Base-by-base conservation (phyloP, 2,888 invertebrate genomes). In the Melanotus villosus region DNA sequence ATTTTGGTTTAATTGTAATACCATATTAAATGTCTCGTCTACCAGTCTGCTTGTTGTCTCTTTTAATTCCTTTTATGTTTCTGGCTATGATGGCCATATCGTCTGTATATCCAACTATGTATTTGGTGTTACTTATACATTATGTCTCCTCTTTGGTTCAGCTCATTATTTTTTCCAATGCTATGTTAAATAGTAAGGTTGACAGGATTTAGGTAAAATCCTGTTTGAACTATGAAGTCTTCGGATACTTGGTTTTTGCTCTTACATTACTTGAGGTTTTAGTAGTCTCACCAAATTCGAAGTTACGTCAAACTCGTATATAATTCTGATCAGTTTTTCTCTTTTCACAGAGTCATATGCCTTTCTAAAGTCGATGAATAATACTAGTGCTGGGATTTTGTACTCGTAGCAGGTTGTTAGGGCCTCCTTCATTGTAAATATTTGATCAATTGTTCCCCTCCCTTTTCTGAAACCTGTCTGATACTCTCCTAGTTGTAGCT, bases 391-490 rank as follows among this genome's bases (percentile, higher is more conserved):
- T 1, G 57, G 57, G 5, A 56, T 56, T 2, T 56, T 56, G 18
- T 34, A 56, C 19, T 56, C 57, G 14, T 56, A 56, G 5, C 57
- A 19, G 1, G 7, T 18, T 1, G 14, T 36, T 18, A 36, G 2
- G 4, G 10, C 18, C 14, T 56, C 7, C 34, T 56, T 56, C 14
- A 56, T 30, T 7, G 14, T n/a, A 34, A 56, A 56, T 5, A 56
- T 30, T 5, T 56, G 32, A 14, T 32, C 34, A 6, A 10, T 21
- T 12, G 32, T 56, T 16, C 36, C 36, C 16, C 34, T 56, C 2
- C 18, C 36, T 56, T 56, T 56, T 19, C 56, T 56, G 16, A 56
- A 56, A 30, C 56, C 56, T 30, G 14, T 12, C 14, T 34, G 56
- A 32, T 56, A 56, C n/a, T 56, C 56, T 12, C 34, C 56, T 32